Evolutionary conservation across 1,140 invertebrate genomes (phyloP), one percentile per base, ranked within the genome.

Genomic region (Drosophila trapezifrons): DNA sequence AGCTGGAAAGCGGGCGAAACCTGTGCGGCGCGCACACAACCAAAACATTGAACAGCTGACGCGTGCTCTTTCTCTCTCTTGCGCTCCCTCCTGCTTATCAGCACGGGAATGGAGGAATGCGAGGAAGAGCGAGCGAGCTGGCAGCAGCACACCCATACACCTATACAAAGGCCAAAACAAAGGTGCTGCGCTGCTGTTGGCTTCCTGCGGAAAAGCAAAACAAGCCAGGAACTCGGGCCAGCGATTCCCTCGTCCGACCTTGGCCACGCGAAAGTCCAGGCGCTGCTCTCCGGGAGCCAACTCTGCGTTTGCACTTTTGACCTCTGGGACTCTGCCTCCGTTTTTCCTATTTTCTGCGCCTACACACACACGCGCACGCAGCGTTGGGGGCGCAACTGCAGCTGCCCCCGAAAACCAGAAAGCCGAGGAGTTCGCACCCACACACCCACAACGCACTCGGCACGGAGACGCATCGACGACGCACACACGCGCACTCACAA

Each of bases 21-120:
- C 82, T 81, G 73, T 78, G 78, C 51, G 64, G 64, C 40, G 60
- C 80, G 73, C 81, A 78, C 67, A 84, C 76, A 82, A 75, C 74
- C 83, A 86, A 87, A 87, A 86, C 83, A 87, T 60, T 83, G 69
- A 87, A 87, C 83, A 87, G 83, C 83, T 87, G 83, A 87, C 64
- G 79, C 55, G 13, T 18, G 37, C 20, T 29, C n/a, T 37, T 57
- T 58, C 51, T 65, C 64, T 46, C 52, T 52, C 20, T 25, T 52
- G 32, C 78, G 25, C 40, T 49, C 49, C 22, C 35, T 15, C 47
- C 37, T 60, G 49, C 63, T 89, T 87, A 87, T 87, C 83, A 87
- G 73, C 76, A 51, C 73, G 70, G 65, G 76, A 83, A 87, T 76
- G 79, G 45, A 86, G 52, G 47, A 82, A 66, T 59, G 60, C 54